These are phyloP conservation scores for Galagoides demidoff DNA, from an alignment of 2,797 vertebrate species.

Conservation along the genomic window DNA sequence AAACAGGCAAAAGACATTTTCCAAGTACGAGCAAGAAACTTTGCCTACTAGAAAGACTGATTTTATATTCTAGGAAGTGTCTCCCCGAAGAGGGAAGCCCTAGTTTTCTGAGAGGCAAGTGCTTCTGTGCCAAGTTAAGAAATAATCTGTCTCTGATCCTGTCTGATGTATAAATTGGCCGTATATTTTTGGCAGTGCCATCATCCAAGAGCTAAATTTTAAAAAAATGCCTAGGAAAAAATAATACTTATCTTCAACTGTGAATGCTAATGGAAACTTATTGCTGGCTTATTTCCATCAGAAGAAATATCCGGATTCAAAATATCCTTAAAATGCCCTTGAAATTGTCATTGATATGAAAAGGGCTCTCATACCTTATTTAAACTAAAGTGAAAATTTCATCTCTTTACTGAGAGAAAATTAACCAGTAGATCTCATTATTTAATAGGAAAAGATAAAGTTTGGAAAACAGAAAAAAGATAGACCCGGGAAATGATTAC, in stretches of 20 bases:
- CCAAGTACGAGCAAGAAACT: background rate
- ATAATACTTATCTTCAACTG: constrained; percentile 53
- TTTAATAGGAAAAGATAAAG: constrained; percentile 42
- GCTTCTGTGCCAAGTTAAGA: constrained; percentile 28
- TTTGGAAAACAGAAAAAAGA: background rate
- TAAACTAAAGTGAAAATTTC: constrained; percentile 52
- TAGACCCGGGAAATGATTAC: background rate
- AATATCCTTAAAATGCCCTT: constrained; percentile 16
- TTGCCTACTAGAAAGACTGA: background rate
- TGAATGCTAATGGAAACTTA: constrained; percentile 45
- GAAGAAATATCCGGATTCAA: constrained; percentile 54
- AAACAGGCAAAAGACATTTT: background rate
- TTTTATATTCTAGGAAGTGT: background rate
- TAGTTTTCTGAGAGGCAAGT: background rate
- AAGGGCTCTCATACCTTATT: constrained; percentile 39
- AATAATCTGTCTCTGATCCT: constrained; percentile 1
- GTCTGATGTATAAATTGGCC: constrained; percentile 1
- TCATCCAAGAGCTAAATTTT: constrained; percentile 45
- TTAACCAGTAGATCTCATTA: background rate
- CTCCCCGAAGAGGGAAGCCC: background rate
- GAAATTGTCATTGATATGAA: constrained; percentile 52
- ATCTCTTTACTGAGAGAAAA: constrained; percentile 19
- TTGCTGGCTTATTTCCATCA: constrained; percentile 50
- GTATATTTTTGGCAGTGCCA: constrained; percentile 44
- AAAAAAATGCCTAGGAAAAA: constrained; percentile 52